Conservation (phyloP, 2,888 invertebrate species). For the Thecocarcelia acutangulata region DNA sequence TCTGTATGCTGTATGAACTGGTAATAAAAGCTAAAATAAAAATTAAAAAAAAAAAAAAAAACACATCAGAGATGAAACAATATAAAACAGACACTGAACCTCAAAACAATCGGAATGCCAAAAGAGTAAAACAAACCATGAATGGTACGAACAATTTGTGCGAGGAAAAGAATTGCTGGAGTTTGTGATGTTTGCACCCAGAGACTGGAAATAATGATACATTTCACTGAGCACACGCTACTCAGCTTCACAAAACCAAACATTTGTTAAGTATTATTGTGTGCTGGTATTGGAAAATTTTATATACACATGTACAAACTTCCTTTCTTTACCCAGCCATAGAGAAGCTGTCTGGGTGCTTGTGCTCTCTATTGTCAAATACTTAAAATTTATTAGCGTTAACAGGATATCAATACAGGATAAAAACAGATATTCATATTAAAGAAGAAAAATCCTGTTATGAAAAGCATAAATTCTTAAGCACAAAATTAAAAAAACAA, state of each 20-base stretch:
- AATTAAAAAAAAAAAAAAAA: constrained; percentile 20
- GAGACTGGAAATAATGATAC: constrained; percentile 59
- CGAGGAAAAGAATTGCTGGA: constrained; percentile 8
- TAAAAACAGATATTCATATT: constrained; percentile 50
- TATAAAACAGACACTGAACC: constrained; percentile 62
- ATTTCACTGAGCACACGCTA: constrained; percentile 34
- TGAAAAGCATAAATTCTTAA: constrained; percentile 33
- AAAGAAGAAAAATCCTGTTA: constrained; percentile 30
- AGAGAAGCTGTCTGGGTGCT: constrained; percentile 32
- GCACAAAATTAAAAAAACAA: constrained; percentile 2
- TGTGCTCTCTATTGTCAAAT: constrained; percentile 71
- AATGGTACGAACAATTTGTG: constrained; percentile 26
- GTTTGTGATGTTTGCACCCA: constrained; percentile 33
- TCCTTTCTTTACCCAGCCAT: not conserved
- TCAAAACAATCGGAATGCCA: constrained; percentile 45
- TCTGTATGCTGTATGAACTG: too few relatives aligned
- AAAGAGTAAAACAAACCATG: constrained; percentile 51
- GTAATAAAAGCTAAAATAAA: not conserved
- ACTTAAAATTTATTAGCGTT: constrained; percentile 72
- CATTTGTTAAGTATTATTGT: not conserved
- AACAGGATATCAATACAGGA: constrained; percentile 71
- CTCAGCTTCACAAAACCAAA: constrained; percentile 25
- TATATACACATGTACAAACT: not conserved
- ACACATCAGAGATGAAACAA: constrained; percentile 49
- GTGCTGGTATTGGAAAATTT: not conserved